Conservation (phyloP, 2,888 invertebrate species). For the Bimastos eiseni region DNA sequence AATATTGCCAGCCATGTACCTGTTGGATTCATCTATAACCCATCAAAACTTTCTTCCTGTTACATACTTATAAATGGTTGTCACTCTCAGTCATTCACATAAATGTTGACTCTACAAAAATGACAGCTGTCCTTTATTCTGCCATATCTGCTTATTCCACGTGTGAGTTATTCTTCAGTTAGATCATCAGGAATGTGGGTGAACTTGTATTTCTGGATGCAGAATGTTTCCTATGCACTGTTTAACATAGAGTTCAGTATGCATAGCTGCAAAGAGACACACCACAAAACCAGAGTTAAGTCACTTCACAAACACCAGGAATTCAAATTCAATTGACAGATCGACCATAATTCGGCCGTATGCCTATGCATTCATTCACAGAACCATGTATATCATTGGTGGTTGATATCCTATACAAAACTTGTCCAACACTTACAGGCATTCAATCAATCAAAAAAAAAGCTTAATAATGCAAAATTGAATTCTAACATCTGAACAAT, state of each 20-base stretch:
- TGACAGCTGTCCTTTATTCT: neutral
- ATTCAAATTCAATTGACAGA: neutral
- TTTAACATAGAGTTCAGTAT: conserved; percentile 19
- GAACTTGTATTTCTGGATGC: neutral
- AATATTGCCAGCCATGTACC: neutral
- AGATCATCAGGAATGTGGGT: neutral
- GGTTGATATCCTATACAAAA: too few species aligned
- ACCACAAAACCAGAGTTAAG: neutral
- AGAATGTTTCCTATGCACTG: neutral
- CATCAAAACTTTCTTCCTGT: neutral
- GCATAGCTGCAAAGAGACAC: neutral
- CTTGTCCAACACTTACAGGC: too few species aligned
- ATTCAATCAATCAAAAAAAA: too few species aligned
- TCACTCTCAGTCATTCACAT: neutral
- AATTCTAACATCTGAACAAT: neutral
- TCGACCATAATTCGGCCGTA: neutral
- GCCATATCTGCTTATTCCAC: neutral
- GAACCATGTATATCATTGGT: neutral
- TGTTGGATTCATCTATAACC: neutral
- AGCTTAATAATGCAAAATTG: neutral
- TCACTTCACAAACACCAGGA: neutral
- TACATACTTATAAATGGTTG: neutral
- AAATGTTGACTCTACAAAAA: neutral
- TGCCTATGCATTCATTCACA: neutral
- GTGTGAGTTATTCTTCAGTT: too few species aligned